These are phyloP conservation scores for Neotoma lepida DNA, from an alignment of 2,113 vertebrate genomes.

Conservation along the genomic window DNA sequence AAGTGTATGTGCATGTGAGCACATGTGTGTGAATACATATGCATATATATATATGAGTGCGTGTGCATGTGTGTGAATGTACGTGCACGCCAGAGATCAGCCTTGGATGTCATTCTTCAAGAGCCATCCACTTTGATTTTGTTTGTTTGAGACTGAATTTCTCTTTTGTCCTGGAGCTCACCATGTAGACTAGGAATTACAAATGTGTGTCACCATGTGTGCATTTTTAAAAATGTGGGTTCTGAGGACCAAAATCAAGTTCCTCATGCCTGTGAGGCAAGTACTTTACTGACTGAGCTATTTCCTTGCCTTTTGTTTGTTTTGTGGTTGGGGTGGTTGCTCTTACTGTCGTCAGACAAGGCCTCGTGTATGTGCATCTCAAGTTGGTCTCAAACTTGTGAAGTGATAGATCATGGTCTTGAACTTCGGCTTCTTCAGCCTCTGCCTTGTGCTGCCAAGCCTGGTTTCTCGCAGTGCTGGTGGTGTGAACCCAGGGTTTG, in stretches of 20 bases:
- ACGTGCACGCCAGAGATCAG: background rate
- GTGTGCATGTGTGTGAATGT: background rate
- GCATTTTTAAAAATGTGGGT: background rate
- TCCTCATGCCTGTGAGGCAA: background rate
- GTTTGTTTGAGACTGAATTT: background rate
- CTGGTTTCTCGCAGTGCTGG: background rate
- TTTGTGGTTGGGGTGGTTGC: background rate
- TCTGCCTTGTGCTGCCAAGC: background rate
- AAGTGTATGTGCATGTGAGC: background rate
- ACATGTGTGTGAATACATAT: background rate
- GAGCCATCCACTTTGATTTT: background rate
- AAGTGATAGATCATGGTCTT: background rate
- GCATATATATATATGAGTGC: no score
- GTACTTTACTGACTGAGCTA: background rate
- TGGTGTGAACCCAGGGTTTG: background rate
- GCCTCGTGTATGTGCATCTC: background rate
- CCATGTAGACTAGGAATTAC: background rate
- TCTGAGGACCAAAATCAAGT: background rate
- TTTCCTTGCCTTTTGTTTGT: background rate
- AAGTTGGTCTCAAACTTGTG: background rate
- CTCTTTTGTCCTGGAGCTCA: background rate
- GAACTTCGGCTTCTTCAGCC: background rate
- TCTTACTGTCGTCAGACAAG: background rate
- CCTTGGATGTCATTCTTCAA: background rate
- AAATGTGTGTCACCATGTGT: background rate